phyloP scores from a whole-genome alignment of 2,113 vertebrate species.

The Chionodraco myersi region DNA sequence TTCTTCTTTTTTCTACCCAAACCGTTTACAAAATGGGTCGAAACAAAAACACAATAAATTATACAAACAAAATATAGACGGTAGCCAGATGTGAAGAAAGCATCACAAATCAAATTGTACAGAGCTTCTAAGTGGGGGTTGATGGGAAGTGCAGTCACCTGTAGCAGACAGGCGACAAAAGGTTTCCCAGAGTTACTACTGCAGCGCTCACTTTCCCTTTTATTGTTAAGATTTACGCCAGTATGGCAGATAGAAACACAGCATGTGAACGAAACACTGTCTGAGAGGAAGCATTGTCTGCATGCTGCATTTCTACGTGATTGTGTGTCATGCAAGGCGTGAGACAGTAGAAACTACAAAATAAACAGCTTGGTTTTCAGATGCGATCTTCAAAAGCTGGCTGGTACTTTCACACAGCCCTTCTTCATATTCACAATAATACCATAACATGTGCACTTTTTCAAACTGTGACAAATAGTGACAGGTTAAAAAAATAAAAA shows the following conservation, averaged over 20 bases:
- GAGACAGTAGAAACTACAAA: slow-evolving; percentile 39
- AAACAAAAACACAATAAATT: slow-evolving; percentile 79
- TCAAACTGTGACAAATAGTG: slow-evolving; percentile 74
- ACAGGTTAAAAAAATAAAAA: slow-evolving; percentile 65
- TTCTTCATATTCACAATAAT: slow-evolving; percentile 79
- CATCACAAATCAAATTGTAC: slow-evolving; percentile 55
- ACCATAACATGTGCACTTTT: slow-evolving; percentile 77
- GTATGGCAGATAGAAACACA: slow-evolving; percentile 42
- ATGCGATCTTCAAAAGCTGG: slow-evolving; percentile 67
- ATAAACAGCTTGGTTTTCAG: slow-evolving; percentile 46
- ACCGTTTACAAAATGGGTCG: slow-evolving; percentile 69
- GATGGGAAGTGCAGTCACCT: slow-evolving; percentile 69
- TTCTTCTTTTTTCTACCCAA: slow-evolving; percentile 34
- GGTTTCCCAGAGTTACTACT: slow-evolving; percentile 72
- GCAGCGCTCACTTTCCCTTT: slow-evolving; percentile 49
- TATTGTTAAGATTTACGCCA: slow-evolving; percentile 16
- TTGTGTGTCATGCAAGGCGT: slow-evolving; percentile 55
- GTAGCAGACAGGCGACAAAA: slow-evolving; percentile 53
- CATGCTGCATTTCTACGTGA: slow-evolving; percentile 48
- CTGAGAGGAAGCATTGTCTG: slow-evolving; percentile 3
- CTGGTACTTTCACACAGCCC: slow-evolving; percentile 73
- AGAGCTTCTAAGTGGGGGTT: slow-evolving; percentile 44
- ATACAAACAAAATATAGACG: slow-evolving; percentile 71
- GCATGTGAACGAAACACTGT: slow-evolving; percentile 22
- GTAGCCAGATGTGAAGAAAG: slow-evolving; percentile 65